A percentile compares a stretch with the other conserved stretches of the same genome.
Evolutionary conservation across 2,113 vertebrate genomes (phyloP).

Genomic region (Phalacrocorax pelagicus): DNA sequence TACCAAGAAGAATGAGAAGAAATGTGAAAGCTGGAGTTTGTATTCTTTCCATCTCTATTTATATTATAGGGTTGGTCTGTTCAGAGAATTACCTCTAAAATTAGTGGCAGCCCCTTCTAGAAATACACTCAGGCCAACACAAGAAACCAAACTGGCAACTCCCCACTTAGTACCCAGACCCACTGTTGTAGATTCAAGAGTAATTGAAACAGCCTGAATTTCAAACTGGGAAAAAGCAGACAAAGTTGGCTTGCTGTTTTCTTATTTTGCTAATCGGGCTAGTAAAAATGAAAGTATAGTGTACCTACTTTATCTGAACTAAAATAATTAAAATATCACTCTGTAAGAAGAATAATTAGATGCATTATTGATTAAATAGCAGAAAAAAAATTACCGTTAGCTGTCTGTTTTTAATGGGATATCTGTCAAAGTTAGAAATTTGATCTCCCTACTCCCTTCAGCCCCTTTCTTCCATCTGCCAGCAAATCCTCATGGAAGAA

Average conservation of each 20-base stretch:
- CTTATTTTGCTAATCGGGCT: neutral
- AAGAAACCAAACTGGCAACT: neutral
- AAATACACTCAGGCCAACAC: neutral
- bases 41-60: neutral
- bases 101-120: neutral
- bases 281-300: neutral
- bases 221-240: neutral
- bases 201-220: neutral
- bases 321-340: neutral
- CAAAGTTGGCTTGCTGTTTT: neutral
- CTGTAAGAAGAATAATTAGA: neutral
- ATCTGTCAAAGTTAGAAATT: constrained; percentile 2
- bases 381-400: neutral
- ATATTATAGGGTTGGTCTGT: neutral
- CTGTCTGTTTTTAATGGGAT: neutral
- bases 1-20: neutral
- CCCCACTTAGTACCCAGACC: neutral
- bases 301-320: neutral
- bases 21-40: neutral
- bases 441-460: neutral
- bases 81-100: neutral
- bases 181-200: neutral
- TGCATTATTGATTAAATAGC: neutral
- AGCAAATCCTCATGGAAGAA: neutral
- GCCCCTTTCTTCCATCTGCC: neutral